Percentiles rank a stretch among this genome's conserved stretches.
Evolutionary conservation across 1,140 invertebrate species (phyloP).

Genomic region (Mizuhopecten yessoensis): DNA sequence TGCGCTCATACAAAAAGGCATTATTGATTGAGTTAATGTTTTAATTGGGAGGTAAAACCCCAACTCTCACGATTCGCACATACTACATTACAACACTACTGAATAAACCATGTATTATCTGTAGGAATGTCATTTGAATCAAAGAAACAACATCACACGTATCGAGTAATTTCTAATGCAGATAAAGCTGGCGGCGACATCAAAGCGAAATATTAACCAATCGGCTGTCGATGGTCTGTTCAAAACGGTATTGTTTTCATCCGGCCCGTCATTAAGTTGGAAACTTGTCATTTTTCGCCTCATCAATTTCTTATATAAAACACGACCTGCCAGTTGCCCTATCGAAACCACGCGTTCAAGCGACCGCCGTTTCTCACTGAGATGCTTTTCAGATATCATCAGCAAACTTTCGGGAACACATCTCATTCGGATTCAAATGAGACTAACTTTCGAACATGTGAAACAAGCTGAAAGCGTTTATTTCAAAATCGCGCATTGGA

Average conservation of each 20-base stretch:
- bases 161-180: background rate
- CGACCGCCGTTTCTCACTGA: background rate
- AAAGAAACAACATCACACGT: slow-evolving; percentile 26
- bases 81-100: slow-evolving; percentile 14
- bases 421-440: slow-evolving; percentile 27
- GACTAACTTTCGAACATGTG: background rate
- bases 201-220: slow-evolving; percentile 28
- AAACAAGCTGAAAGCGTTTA: slow-evolving; percentile 25
- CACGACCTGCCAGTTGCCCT: slow-evolving; percentile 29
- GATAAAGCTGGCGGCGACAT: slow-evolving; percentile 29
- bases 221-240: background rate
- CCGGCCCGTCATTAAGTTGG: slow-evolving; percentile 30
- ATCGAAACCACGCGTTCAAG: background rate
- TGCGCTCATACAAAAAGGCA: too few relatives aligned
- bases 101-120: slow-evolving; percentile 25
- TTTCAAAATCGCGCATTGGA: background rate
- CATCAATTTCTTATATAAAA: slow-evolving; percentile 40
- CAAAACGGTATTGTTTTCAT: slow-evolving; percentile 22
- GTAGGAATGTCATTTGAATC: slow-evolving; percentile 5
- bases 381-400: background rate
- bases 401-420: background rate
- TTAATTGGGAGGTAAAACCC: background rate
- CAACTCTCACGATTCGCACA: background rate
- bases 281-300: slow-evolving; percentile 38
- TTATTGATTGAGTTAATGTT: background rate